These are phyloP conservation scores for Pomacea maculata DNA, from an alignment of 1,140 invertebrate genomes.

Conservation along the genomic window DNA sequence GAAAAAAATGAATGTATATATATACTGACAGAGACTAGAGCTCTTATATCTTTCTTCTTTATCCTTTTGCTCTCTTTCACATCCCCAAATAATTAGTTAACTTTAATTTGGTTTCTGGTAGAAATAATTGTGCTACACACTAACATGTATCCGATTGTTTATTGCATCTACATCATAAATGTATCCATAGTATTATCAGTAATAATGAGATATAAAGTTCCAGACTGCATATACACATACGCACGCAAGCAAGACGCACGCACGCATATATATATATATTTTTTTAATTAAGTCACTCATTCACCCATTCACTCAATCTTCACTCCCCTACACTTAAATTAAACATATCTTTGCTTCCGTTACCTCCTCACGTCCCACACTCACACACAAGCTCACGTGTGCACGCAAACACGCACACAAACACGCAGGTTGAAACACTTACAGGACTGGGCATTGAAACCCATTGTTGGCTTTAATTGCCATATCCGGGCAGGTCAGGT, in stretches of 20 bases:
- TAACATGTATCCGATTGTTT: background rate
- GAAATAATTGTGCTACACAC: background rate
- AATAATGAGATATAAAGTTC: background rate
- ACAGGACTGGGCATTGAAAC: background rate
- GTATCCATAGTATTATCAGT: background rate
- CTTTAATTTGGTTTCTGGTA: background rate
- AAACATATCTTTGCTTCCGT: background rate
- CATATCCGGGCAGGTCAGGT: background rate
- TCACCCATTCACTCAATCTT: background rate
- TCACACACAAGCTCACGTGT: background rate
- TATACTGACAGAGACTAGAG: background rate
- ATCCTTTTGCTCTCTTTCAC: background rate
- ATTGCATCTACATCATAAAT: background rate
- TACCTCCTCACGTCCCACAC: background rate
- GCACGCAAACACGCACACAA: background rate
- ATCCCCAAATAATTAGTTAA: background rate
- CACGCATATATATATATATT: too few species aligned
- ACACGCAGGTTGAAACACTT: background rate
- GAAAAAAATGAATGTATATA: too few species aligned
- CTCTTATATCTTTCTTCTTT: background rate
- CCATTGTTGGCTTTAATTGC: background rate
- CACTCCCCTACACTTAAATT: too few species aligned
- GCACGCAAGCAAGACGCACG: too few species aligned
- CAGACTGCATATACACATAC: too few species aligned
- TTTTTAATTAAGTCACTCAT: background rate